Evolutionary conservation across 1,140 invertebrate species (phyloP).

Genomic region (Neoseiulus cucumeris): DNA sequence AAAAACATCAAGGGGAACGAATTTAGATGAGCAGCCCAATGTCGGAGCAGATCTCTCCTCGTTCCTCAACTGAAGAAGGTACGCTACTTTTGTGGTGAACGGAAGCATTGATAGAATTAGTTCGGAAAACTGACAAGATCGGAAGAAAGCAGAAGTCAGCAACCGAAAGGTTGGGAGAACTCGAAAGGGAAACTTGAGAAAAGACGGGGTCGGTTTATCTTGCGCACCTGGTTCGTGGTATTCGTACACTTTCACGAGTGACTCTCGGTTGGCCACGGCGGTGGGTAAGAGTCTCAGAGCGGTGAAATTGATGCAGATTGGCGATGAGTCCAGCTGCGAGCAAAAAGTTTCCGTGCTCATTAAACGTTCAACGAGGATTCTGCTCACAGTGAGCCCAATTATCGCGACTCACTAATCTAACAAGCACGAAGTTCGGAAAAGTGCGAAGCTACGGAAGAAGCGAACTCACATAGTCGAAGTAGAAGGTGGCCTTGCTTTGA

Average conservation of each 20-base stretch:
- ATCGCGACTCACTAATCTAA: background rate
- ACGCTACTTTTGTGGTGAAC: too few relatives aligned
- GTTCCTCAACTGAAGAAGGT: too few relatives aligned
- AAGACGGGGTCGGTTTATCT: too few relatives aligned
- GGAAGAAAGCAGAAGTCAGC: too few relatives aligned
- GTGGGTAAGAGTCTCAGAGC: background rate
- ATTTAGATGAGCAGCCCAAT: too few relatives aligned
- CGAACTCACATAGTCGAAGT: slow-evolving; percentile 7
- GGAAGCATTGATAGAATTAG: too few relatives aligned
- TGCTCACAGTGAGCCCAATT: too few relatives aligned
- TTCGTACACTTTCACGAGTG: slow-evolving; percentile 9
- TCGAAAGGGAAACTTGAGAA: too few relatives aligned
- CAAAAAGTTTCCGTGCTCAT: background rate
- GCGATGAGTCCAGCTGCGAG: background rate
- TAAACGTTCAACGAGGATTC: too few relatives aligned
- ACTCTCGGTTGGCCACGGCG: background rate
- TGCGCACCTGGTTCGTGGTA: slow-evolving; percentile 2
- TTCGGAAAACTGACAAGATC: too few relatives aligned
- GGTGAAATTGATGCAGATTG: slow-evolving; percentile 8
- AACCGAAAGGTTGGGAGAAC: too few relatives aligned
- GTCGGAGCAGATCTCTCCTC: too few relatives aligned
- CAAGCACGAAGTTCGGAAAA: background rate
- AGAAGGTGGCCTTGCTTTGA: background rate
- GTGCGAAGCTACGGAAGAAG: background rate
- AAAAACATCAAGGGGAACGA: background rate